Evolutionary conservation across 1,140 invertebrate genomes (phyloP), one percentile per base, ranked within the genome.

Genomic region (Camponotus vicinus): DNA sequence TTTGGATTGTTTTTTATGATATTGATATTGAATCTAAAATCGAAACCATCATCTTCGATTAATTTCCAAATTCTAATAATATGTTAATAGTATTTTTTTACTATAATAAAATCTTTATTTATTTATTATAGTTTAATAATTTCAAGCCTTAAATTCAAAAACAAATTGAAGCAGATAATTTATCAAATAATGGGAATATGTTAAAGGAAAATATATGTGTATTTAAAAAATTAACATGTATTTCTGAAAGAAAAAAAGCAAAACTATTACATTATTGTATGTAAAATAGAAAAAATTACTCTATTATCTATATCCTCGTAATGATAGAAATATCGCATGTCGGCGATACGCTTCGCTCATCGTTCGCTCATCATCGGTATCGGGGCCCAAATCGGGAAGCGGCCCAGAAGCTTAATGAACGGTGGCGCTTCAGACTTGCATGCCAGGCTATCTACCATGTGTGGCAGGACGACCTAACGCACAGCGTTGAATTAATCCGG

Each of bases 401-500:
- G 88, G 55, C 55, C 69, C 52, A 59, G 59, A 88, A 45, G 71
- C n/a, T 80, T 88, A 88, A 88, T 78, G 87, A 80, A 80, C 67
- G 75, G 42, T 82, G 57, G 42, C 75, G 75, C 75, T 86, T 67
- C 88, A 61, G 63, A 55, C 66, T 89, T 32, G 80, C 69, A 85
- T 71, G 73, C 45, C 52, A 55, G n/a, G 40, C 18, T 52, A 15
- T 27, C 45, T 13, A 18, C 40, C 13, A 59, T 42, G 82, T 59
- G 73, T 85, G 45, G 61, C 64, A 70, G 84, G 73, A 86, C 84
- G 27, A 27, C 27, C 27, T 27, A 59, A 59, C 63, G 63, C 52
- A 69, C 61, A 34, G 76, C 18, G 76, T 88, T 90, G 80, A 91
- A 92, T 92, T 92, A 91, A 92, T 92, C 87, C 82, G 82, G 78